Percentiles rank a stretch among this genome's conserved stretches.
phyloP scores from a whole-genome alignment of 1,140 invertebrate species.

The Oedothorax gibbosus region DNA sequence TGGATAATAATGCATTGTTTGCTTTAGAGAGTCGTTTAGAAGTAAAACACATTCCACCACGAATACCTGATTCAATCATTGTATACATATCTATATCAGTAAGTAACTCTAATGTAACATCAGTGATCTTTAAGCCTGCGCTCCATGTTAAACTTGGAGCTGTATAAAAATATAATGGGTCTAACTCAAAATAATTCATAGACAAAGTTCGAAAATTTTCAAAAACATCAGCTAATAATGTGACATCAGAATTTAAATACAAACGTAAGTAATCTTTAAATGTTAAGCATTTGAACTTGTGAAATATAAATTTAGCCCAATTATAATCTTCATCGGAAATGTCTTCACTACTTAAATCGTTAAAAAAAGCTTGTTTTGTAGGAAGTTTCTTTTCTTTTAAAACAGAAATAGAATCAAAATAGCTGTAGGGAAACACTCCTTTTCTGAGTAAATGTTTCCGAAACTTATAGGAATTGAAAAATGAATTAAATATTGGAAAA shows the following conservation, averaged over 20 bases:
- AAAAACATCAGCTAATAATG: constrained; percentile 64
- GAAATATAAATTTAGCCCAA: constrained; percentile 62
- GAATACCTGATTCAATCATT: constrained; percentile 21
- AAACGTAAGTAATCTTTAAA: constrained; percentile 64
- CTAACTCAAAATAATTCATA: constrained; percentile 40
- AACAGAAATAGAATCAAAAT: constrained; percentile 57
- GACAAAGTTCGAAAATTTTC: constrained; percentile 64
- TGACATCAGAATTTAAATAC: constrained; percentile 63
- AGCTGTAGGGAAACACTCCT: constrained; percentile 61
- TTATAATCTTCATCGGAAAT: constrained; percentile 39
- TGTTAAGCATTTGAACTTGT: constrained; percentile 62
- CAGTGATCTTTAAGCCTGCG: constrained; percentile 8
- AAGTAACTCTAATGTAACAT: constrained; percentile 37
- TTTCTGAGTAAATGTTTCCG: too few relatives aligned
- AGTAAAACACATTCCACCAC: constrained; percentile 13
- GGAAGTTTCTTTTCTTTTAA: constrained; percentile 60
- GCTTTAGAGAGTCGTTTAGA: background rate
- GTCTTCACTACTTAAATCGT: background rate
- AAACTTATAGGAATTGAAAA: background rate
- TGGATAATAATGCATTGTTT: constrained; percentile 14
- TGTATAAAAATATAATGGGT: constrained; percentile 37
- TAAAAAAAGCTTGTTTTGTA: constrained; percentile 7
- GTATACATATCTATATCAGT: constrained; percentile 26
- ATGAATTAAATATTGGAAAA: constrained; percentile 30
- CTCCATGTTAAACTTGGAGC: constrained; percentile 23